These are phyloP conservation scores for Scaptomyza polygonia DNA, from an alignment of 2,888 invertebrate species.

Conservation along the genomic window DNA sequence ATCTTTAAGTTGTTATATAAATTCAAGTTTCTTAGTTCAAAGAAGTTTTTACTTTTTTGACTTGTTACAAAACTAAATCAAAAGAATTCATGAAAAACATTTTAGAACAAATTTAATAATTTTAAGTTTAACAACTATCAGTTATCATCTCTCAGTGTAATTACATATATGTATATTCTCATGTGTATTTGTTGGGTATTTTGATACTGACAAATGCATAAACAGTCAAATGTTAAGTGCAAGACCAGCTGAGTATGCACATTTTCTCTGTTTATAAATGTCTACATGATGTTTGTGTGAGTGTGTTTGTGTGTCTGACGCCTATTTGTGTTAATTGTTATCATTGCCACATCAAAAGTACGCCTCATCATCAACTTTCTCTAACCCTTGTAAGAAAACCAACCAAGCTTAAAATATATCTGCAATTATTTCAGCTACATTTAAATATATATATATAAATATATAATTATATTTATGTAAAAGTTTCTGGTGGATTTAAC, in stretches of 20 bases:
- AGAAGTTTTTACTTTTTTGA: too few relatives aligned
- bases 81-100: too few relatives aligned
- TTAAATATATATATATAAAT: background rate
- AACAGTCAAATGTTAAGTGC: slow-evolving; percentile 52
- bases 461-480: too few relatives aligned
- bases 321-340: slow-evolving; percentile 61
- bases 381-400: background rate
- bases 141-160: background rate
- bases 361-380: slow-evolving; percentile 43
- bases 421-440: background rate
- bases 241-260: slow-evolving; percentile 39
- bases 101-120: too few relatives aligned
- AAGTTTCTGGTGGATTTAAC: background rate
- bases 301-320: slow-evolving; percentile 4
- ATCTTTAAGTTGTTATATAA: too few relatives aligned
- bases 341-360: slow-evolving; percentile 60
- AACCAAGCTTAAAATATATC: background rate
- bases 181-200: slow-evolving; percentile 29
- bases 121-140: too few relatives aligned
- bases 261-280: slow-evolving; percentile 6
- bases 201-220: slow-evolving; percentile 61
- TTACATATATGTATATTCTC: slow-evolving; percentile 18
- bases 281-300: background rate
- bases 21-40: too few relatives aligned
- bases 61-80: too few relatives aligned